A percentile compares a stretch with the other conserved stretches of the same genome.
phyloP scores from a whole-genome alignment of 2,113 vertebrate species.

The Dasyornis broadbenti region DNA sequence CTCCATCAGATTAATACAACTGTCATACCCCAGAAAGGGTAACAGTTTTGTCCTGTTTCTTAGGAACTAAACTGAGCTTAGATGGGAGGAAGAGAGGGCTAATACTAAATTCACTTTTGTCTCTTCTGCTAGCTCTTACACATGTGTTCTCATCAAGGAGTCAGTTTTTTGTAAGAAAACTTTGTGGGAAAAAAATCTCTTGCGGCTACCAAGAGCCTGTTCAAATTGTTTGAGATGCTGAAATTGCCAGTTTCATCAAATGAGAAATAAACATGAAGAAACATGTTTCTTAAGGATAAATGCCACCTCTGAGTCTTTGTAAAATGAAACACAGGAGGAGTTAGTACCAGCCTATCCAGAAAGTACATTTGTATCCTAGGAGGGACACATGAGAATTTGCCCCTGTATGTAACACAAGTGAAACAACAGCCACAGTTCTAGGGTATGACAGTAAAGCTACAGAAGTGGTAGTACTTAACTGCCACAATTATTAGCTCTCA shows the following conservation, averaged over 20 bases:
- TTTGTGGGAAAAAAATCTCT: background rate
- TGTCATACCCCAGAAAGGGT: background rate
- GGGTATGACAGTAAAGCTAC: background rate
- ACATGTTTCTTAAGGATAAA: background rate
- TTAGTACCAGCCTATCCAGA: background rate
- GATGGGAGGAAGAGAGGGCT: background rate
- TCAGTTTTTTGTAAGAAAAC: background rate
- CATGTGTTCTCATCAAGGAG: background rate
- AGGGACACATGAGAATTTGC: rapidly evolving
- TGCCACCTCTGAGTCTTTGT: background rate
- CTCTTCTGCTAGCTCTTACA: background rate
- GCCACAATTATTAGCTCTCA: background rate
- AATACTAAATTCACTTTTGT: background rate
- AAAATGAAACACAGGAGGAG: background rate
- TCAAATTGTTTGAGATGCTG: background rate
- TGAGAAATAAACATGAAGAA: background rate
- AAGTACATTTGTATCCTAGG: background rate
- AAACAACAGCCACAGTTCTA: background rate
- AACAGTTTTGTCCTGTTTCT: background rate
- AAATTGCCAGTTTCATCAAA: background rate
- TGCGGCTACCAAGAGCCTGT: background rate
- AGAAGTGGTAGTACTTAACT: background rate
- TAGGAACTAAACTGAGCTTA: background rate
- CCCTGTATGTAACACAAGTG: background rate
- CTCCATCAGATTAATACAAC: background rate